Evolutionary conservation across 2,113 vertebrate species (phyloP).

Genomic region (Seriola rivoliana): DNA sequence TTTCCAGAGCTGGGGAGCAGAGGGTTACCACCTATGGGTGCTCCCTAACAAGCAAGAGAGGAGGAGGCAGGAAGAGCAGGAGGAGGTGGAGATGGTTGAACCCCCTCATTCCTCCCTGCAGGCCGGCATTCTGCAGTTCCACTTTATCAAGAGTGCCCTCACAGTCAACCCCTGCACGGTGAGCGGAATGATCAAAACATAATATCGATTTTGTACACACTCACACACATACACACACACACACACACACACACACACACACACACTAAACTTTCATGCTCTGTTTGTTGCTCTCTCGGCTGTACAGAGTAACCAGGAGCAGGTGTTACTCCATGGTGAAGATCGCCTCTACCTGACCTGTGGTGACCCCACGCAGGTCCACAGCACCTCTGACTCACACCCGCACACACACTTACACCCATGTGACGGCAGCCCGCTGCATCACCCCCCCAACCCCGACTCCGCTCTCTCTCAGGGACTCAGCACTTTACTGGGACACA

Average conservation of each 20-base stretch:
- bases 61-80: slow-evolving; percentile 66
- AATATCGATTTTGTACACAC: not conserved
- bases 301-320: slow-evolving; percentile 96
- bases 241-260: not conserved
- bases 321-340: slow-evolving; percentile 97
- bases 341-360: slow-evolving; percentile 98
- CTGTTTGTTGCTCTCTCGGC: not conserved
- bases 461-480: slow-evolving; percentile 94
- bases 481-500: slow-evolving; percentile 99
- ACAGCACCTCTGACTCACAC: slow-evolving; percentile 82
- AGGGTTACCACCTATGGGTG: slow-evolving; percentile 98
- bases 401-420: slow-evolving; percentile 67
- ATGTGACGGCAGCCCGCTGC: slow-evolving; percentile 83
- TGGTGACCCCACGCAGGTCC: slow-evolving; percentile 91
- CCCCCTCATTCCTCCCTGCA: slow-evolving; percentile 76
- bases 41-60: slow-evolving; percentile 85
- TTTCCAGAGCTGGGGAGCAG: slow-evolving; percentile 96
- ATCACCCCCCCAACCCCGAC: slow-evolving; percentile 81
- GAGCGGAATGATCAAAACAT: slow-evolving; percentile 64
- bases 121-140: slow-evolving; percentile 93
- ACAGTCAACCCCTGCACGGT: slow-evolving; percentile 99
- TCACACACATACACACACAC: not conserved
- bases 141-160: slow-evolving; percentile 98
- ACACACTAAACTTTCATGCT: slow-evolving; percentile 9
- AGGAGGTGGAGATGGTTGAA: slow-evolving; percentile 51